Conservation (phyloP, 2,888 invertebrate genomes). For the Ceratothoa steindachneri region DNA sequence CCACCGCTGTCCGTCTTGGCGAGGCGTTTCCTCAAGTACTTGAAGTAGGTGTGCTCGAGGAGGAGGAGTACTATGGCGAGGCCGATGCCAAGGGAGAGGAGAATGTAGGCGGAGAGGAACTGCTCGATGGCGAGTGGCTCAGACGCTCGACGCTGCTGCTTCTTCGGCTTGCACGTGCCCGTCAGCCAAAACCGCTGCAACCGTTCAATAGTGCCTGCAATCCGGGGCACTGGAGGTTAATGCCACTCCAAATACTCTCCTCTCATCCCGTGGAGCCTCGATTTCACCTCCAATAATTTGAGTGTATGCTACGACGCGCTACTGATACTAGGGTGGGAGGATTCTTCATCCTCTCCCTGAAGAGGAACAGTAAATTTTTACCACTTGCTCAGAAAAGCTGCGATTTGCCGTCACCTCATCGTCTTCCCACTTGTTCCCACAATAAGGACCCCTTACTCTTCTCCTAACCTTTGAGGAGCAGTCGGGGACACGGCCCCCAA, state of each 20-base stretch:
- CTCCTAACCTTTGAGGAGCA: too few relatives aligned
- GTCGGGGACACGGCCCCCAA: too few relatives aligned
- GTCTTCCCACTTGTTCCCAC: too few relatives aligned
- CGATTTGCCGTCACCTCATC: too few relatives aligned
- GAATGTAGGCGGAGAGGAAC: constrained; percentile 92
- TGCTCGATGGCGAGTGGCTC: constrained; percentile 87
- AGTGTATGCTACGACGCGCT: too few relatives aligned
- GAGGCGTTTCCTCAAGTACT: constrained; percentile 80
- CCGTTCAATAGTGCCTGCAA: constrained; percentile 83
- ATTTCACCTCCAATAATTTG: too few relatives aligned
- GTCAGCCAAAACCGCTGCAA: constrained; percentile 92
- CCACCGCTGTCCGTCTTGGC: constrained; percentile 84
- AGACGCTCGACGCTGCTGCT: constrained; percentile 79
- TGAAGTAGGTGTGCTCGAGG: constrained; percentile 91
- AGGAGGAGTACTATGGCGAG: constrained; percentile 80
- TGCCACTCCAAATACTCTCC: too few relatives aligned
- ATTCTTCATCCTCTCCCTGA: too few relatives aligned
- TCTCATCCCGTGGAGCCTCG: too few relatives aligned
- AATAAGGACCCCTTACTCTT: too few relatives aligned
- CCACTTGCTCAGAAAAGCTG: too few relatives aligned
- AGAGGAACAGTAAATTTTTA: too few relatives aligned
- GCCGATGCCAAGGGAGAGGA: constrained; percentile 89
- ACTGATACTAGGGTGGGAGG: not conserved
- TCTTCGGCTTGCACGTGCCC: constrained; percentile 87
- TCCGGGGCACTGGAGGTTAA: not conserved